Base-by-base conservation (phyloP, 2,888 invertebrate species). In the Drosophila ustulata region DNA sequence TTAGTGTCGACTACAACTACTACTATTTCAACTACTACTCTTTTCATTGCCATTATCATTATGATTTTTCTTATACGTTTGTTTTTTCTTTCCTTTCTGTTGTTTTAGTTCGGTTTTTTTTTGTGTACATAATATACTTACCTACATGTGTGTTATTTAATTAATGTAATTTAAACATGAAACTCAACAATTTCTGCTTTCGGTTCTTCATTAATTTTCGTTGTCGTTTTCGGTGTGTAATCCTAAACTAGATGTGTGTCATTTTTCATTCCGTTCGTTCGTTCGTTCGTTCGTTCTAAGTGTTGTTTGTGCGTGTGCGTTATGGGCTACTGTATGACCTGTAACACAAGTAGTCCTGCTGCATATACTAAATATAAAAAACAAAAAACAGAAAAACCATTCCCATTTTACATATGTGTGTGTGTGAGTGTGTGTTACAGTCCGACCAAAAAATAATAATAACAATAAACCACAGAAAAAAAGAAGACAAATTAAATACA, bases 121-220 rank as follows among this genome's bases (percentile, higher is more conserved):
- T 8, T 62, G 23, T 53, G 51, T 71, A 63, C 58, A 43, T 62
- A 59, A 32, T 55, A 30, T 71, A 66, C 47, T 65, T 70, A 66
- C 58, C 67, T 69, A 71, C 68, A 70, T 80, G 82, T 80, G 79
- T 84, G 71, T 76, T 75, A 73, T 80, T 75, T 81, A 81, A 88
- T 88, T 85, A 85, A 88, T 85, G 86, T 88, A 83, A 88, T 88
- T 83, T 86, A 61, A 78, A 80, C 84, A 89, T 84, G 84, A 89
- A 89, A 88, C 85, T 89, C 89, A 90, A 90, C 90, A 89, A 90
- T 90, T 90, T 90, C 90, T 90, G 90, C 83, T 80, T 80, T 81
- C 66, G 80, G 78, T 83, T 72, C 71, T 75, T 75, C 75, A 71
- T 82, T 70, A 65, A 66, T 81, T 81, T 80, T 66, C 61, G 66